Evolutionary conservation across 2,113 vertebrate genomes (phyloP).

Genomic region (Elgaria multicarinata): DNA sequence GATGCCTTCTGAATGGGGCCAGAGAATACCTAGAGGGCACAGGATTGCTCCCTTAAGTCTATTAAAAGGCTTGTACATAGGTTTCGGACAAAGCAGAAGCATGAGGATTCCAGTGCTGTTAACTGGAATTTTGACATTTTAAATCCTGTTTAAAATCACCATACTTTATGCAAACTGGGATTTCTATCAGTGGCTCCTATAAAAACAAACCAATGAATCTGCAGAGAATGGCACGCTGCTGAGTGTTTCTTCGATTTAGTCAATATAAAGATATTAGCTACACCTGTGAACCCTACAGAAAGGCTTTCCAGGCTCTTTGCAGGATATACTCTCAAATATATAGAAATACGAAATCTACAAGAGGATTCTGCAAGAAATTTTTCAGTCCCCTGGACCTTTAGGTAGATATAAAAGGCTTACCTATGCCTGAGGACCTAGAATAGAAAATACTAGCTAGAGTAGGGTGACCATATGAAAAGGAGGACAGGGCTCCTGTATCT

Average conservation of each 20-base stretch:
- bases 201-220: background rate
- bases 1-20: too few species aligned
- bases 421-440: background rate
- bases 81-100: background rate
- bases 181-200: background rate
- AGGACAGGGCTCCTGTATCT: too few species aligned
- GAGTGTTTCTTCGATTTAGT: background rate
- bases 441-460: too few species aligned
- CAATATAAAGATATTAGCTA: background rate
- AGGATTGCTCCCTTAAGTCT: too few species aligned
- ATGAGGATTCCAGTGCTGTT: background rate
- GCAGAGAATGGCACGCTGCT: background rate
- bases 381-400: background rate
- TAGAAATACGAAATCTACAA: too few species aligned
- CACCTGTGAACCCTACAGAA: background rate
- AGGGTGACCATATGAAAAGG: too few species aligned
- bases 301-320: background rate
- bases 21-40: too few species aligned
- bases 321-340: background rate
- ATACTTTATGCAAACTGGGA: background rate
- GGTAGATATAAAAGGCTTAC: background rate
- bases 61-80: background rate
- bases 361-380: too few species aligned
- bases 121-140: background rate
- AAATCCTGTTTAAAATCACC: background rate